phyloP scores from a whole-genome alignment of 2,113 vertebrate genomes.

The Cochlearius cochlearius region DNA sequence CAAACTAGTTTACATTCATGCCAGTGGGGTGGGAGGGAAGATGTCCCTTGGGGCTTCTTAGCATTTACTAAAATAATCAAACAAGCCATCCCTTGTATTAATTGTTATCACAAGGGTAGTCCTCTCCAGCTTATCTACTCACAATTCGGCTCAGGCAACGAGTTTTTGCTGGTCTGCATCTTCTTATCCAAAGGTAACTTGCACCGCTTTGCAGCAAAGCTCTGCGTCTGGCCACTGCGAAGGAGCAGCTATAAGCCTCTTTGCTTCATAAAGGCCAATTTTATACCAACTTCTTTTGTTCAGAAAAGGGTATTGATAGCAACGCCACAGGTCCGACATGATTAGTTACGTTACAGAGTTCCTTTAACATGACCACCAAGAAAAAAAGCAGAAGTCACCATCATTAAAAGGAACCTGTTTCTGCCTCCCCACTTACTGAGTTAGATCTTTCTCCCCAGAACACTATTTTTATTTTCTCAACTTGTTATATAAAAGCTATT shows the following conservation, averaged over 20 bases:
- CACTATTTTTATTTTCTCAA: not conserved
- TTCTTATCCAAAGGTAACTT: not conserved
- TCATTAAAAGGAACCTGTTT: not conserved
- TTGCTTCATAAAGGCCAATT: not conserved
- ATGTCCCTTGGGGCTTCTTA: not conserved
- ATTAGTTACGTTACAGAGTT: not conserved
- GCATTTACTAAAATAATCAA: not conserved
- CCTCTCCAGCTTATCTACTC: not conserved
- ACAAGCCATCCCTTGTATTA: not conserved
- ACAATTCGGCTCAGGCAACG: not conserved
- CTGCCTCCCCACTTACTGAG: not conserved
- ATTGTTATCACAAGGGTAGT: not conserved
- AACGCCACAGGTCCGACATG: not conserved
- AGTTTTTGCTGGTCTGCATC: not conserved
- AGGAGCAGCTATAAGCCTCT: not conserved
- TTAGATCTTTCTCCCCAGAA: not conserved
- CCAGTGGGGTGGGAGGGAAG: not conserved
- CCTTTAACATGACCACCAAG: not conserved
- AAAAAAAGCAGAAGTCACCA: not conserved
- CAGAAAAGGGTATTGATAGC: not conserved
- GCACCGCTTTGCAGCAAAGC: not conserved
- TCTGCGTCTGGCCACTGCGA: not conserved
- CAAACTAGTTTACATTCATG: not conserved
- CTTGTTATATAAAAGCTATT: not conserved
- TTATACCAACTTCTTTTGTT: not conserved